Evolutionary conservation across 2,888 invertebrate species (phyloP).

Genomic region (Rhabditoides inermis): DNA sequence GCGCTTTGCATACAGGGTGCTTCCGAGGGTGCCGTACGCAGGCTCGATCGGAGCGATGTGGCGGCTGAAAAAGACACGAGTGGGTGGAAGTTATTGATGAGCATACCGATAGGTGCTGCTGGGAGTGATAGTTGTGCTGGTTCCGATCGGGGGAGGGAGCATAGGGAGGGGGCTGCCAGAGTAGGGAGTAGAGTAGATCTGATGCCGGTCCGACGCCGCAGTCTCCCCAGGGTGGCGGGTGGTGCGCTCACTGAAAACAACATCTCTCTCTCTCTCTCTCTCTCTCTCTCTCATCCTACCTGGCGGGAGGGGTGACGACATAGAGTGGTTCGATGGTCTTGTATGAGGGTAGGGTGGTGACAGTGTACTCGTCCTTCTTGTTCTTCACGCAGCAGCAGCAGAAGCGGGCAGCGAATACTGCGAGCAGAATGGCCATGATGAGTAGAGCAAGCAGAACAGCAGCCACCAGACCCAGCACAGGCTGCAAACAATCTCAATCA

Average conservation of each 20-base stretch:
- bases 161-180: constrained; percentile 37
- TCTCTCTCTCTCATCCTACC: constrained; percentile 1
- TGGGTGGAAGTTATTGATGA: too few species aligned
- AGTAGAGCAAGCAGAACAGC: constrained; percentile 43
- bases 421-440: constrained; percentile 36
- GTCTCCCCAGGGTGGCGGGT: too few species aligned
- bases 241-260: too few species aligned
- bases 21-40: too few species aligned
- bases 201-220: too few species aligned
- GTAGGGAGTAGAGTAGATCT: constrained; percentile 43
- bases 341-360: constrained; percentile 44
- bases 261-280: neutral
- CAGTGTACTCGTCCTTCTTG: constrained; percentile 43
- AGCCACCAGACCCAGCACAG: constrained; percentile 41
- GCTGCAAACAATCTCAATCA: constrained; percentile 40
- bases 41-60: too few species aligned
- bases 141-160: constrained; percentile 8
- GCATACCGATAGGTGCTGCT: too few species aligned
- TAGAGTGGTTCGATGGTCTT: constrained; percentile 49
- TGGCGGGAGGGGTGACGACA: constrained; percentile 41
- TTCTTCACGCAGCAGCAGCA: constrained; percentile 29
- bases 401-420: constrained; percentile 34
- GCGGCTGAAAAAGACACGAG: too few species aligned
- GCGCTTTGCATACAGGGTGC: too few species aligned
- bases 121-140: constrained; percentile 7